Base-by-base conservation (phyloP, 2,888 invertebrate genomes). In the Sipha maydis region DNA sequence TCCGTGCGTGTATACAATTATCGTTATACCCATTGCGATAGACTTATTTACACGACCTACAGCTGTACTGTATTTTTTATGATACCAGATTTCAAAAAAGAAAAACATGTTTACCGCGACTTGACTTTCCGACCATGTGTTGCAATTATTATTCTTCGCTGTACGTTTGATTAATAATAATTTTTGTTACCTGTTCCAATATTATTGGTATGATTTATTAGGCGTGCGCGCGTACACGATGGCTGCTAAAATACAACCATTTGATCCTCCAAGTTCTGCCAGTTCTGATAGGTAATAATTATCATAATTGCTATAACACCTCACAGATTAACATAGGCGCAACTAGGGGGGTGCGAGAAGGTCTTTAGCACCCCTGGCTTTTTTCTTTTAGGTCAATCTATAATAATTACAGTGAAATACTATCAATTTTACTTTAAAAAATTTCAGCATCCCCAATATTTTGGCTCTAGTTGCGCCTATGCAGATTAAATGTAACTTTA, bases 241-340 rank as follows among this genome's bases (percentile, higher is more conserved):
- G 91, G 91, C 91, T 80, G 91, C 90, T 61, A 90, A 90, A 89
- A 89, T 91, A 80, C 90, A 90, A 86, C 90, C 90, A 25, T 95
- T 95, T 91, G 97, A 97, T 93, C 96, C 96, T 90, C 96, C 96
- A 91, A 97, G 97, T 92, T 97, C 97, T 89, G 97, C 97, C 90
- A 97, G 97, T 93, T 97, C 97, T 90, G 97, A 97, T 93, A 97
- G 97, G 97, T 90, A 89, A 90, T 79, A 48, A 48, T 14, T 48
- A 11, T 11, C 14, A 3, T 14, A 14, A 48, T 48, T 48, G 48
- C 14, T 14, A 14, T 48, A 14, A 14, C 48, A 34, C 2, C 41
- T 1, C 41, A 41, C 41, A 9, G 41, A 41, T 3, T 34, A 34
- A 34, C 34, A 34, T 34, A 34, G 34, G 34, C 34, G 34, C 34